A percentile compares a stretch with the other conserved stretches of the same genome.
Conservation (phyloP, 2,888 invertebrate species). For the Andrena minutula region DNA sequence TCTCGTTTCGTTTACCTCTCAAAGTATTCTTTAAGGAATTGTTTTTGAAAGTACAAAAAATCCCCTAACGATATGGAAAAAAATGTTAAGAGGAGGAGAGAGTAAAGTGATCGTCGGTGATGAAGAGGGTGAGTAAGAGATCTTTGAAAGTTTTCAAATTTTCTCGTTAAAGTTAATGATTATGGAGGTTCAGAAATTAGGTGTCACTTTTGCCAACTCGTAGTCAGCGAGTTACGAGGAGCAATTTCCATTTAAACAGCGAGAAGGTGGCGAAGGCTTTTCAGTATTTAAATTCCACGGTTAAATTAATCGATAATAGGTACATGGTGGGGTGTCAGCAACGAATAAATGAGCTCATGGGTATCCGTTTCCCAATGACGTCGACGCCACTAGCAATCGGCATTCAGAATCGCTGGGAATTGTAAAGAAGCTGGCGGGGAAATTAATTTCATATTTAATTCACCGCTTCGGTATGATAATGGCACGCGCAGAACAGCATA, state of each 20-base stretch:
- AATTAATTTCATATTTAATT: constrained; percentile 1
- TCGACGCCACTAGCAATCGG: neutral
- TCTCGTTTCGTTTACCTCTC: neutral
- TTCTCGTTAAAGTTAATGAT: constrained; percentile 1
- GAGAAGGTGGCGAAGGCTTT: neutral
- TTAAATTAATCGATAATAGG: neutral
- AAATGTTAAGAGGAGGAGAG: too few relatives aligned
- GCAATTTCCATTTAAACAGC: neutral
- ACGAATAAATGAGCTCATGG: too few relatives aligned
- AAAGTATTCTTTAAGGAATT: neutral
- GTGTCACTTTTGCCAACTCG: too few relatives aligned
- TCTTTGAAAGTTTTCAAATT: neutral
- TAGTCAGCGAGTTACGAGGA: too few relatives aligned
- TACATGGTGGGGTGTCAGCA: too few relatives aligned
- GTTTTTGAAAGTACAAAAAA: neutral
- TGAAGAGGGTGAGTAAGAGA: neutral
- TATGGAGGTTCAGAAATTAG: too few relatives aligned
- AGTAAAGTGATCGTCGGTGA: neutral
- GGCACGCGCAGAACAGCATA: neutral
- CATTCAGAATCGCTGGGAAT: neutral
- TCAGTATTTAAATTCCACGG: neutral
- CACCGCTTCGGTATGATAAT: constrained; percentile 24
- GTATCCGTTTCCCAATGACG: too few relatives aligned
- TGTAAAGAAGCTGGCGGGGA: neutral
- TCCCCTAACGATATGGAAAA: neutral